Percentiles rank a stretch among this genome's conserved stretches.
Evolutionary conservation across 2,888 invertebrate species (phyloP).

Genomic region (Tetragonisca angustula): DNA sequence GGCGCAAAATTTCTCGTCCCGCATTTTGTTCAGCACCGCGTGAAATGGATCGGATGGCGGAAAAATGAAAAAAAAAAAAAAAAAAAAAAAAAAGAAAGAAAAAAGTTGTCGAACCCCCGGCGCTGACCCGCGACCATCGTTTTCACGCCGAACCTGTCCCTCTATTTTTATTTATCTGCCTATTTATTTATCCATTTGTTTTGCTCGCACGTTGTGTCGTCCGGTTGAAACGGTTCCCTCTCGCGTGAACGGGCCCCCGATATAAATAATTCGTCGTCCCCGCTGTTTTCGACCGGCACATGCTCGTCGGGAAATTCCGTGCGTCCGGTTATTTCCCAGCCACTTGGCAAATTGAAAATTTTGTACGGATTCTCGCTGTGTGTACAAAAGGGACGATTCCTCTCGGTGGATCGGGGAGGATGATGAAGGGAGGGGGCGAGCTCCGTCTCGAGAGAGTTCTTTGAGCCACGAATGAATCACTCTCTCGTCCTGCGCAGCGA

Average conservation of each 20-base stretch:
- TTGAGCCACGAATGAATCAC: constrained; percentile 18
- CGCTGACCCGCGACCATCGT: constrained; percentile 18
- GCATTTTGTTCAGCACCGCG: constrained; percentile 57
- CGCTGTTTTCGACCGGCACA: background rate
- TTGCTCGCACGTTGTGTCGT: background rate
- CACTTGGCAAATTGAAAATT: background rate
- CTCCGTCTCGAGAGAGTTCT: constrained; percentile 3
- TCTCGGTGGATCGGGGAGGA: no score
- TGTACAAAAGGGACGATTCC: background rate
- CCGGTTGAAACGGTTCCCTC: constrained; percentile 1
- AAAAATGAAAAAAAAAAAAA: constrained; percentile 64
- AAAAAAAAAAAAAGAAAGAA: constrained; percentile 67
- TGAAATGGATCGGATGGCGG: constrained; percentile 67
- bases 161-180: constrained; percentile 12
- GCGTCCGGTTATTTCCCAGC: background rate
- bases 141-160: constrained; percentile 26
- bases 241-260: background rate
- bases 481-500: background rate
- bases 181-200: constrained; percentile 16
- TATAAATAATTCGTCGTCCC: background rate
- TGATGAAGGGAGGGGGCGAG: rapidly evolving
- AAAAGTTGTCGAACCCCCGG: constrained; percentile 61
- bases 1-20: constrained; percentile 56
- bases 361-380: background rate
- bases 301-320: background rate